Conservation (phyloP, 2,113 vertebrate species). For the Plestiodon gilberti region DNA sequence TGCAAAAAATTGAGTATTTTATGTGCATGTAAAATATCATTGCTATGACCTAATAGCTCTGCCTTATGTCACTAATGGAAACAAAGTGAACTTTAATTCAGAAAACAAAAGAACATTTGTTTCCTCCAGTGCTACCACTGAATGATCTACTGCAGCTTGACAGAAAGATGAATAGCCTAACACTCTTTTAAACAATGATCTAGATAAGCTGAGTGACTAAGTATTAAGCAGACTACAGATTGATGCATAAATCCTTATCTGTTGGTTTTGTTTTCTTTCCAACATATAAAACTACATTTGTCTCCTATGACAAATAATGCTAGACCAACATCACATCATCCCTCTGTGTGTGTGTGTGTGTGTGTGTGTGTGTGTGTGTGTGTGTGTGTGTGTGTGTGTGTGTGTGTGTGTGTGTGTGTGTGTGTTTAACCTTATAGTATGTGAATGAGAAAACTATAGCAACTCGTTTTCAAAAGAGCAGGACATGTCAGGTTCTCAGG, state of each 20-base stretch:
- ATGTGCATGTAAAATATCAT: neutral
- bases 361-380: too few relatives aligned
- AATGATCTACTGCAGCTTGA: conserved; percentile 56
- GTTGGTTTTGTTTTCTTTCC: conserved; percentile 34
- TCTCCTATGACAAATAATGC: conserved; percentile 36
- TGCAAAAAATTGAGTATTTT: neutral
- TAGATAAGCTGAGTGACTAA: conserved; percentile 44
- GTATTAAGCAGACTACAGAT: conserved; percentile 56
- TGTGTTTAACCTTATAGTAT: neutral
- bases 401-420: too few relatives aligned
- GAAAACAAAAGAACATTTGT: conserved; percentile 25
- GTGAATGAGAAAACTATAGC: conserved; percentile 12
- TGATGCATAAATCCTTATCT: conserved; percentile 61
- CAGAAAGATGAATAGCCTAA: conserved; percentile 67
- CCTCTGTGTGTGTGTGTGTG: neutral
- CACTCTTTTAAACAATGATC: conserved; percentile 50
- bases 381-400: too few relatives aligned
- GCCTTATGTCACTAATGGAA: neutral
- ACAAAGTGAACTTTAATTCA: neutral
- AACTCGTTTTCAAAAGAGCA: conserved; percentile 18
- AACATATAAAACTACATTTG: neutral
- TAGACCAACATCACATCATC: neutral
- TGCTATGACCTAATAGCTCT: neutral
- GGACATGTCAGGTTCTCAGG: conserved; percentile 7
- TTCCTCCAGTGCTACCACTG: conserved; percentile 54